phyloP scores from a whole-genome alignment of 2,113 vertebrate species.

The Oxyura jamaicensis region DNA sequence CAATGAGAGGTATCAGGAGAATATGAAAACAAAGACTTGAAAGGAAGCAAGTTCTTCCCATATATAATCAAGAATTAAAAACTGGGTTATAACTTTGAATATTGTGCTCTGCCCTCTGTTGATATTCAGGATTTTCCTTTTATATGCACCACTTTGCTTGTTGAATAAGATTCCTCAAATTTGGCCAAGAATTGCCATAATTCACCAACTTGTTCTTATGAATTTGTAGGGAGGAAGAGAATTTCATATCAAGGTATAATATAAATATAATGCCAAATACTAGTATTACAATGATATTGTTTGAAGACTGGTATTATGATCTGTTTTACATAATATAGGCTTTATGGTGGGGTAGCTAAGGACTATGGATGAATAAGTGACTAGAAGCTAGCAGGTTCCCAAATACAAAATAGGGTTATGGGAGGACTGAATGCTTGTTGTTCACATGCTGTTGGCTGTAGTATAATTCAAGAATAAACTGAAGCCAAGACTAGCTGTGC shows the following conservation, averaged over 20 bases:
- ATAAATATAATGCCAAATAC: background rate
- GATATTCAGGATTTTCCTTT: background rate
- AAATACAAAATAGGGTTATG: background rate
- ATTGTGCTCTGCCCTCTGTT: background rate
- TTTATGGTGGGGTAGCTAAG: background rate
- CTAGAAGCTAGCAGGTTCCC: background rate
- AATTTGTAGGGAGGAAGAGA: background rate
- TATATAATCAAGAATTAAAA: background rate
- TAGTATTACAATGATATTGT: background rate
- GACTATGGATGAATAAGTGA: background rate
- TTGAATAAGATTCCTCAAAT: background rate
- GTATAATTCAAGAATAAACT: background rate
- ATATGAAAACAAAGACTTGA: background rate
- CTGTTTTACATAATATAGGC: background rate
- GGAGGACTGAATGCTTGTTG: background rate
- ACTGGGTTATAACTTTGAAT: background rate
- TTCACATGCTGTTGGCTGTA: background rate
- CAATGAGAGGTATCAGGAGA: background rate
- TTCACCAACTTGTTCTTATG: background rate
- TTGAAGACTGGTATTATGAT: background rate
- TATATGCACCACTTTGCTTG: background rate
- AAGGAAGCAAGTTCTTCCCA: background rate
- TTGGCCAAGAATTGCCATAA: slow-evolving; percentile 4
- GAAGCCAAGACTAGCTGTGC: background rate
- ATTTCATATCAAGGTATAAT: background rate